These are phyloP conservation scores for Drosophila helvetica DNA, from an alignment of 2,888 invertebrate genomes.

Conservation along the genomic window DNA sequence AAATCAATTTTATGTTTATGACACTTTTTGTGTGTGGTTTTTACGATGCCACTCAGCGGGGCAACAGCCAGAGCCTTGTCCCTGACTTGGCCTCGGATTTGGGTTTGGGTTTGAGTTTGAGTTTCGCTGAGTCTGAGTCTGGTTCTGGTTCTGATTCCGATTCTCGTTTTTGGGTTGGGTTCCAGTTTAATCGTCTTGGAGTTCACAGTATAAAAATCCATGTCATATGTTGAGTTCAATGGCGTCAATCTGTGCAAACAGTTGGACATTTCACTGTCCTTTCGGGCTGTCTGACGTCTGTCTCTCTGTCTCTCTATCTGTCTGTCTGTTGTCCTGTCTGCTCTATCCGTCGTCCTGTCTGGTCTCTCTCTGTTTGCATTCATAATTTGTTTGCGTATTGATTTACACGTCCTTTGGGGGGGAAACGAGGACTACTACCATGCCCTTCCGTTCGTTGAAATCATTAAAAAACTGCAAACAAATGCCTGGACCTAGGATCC, in stretches of 20 bases:
- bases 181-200: slow-evolving; percentile 25
- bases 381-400: slow-evolving; percentile 48
- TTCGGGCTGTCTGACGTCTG: slow-evolving; percentile 1
- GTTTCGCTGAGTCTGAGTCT: slow-evolving; percentile 6
- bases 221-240: slow-evolving; percentile 46
- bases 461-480: slow-evolving; percentile 33
- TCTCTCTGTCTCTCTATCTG: background rate
- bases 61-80: slow-evolving; percentile 18
- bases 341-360: too few species aligned
- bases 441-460: slow-evolving; percentile 32
- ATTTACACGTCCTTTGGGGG: slow-evolving; percentile 37
- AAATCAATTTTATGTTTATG: slow-evolving; percentile 72
- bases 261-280: slow-evolving; percentile 27
- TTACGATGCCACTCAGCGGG: slow-evolving; percentile 49
- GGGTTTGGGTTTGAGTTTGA: slow-evolving; percentile 1
- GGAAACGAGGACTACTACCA: background rate
- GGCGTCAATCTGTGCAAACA: slow-evolving; percentile 49
- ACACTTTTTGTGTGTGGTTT: slow-evolving; percentile 53
- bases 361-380: slow-evolving; percentile 33
- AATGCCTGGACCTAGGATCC: background rate
- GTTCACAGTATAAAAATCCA: slow-evolving; percentile 18
- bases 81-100: slow-evolving; percentile 10
- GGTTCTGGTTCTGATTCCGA: slow-evolving; percentile 14
- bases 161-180: slow-evolving; percentile 8
- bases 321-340: background rate